These are phyloP conservation scores for Ranitomeya variabilis DNA, from an alignment of 2,113 vertebrate genomes.

Conservation along the genomic window DNA sequence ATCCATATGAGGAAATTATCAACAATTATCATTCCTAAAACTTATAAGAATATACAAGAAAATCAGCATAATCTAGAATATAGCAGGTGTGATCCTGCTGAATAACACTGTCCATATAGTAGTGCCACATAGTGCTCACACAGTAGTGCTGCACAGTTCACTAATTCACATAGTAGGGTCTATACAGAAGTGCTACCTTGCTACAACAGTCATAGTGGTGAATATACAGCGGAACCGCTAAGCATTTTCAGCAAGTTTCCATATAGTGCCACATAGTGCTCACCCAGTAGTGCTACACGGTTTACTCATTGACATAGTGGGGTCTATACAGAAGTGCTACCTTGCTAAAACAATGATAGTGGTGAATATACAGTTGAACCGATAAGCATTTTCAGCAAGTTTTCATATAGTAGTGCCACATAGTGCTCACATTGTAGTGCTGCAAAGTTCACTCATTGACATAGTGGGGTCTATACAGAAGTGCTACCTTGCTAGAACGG, in stretches of 20 bases:
- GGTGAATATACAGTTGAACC: too few species aligned
- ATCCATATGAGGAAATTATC: background rate
- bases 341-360: too few species aligned
- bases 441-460: background rate
- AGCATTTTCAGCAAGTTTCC: too few species aligned
- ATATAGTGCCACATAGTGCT: background rate
- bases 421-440: background rate
- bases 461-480: background rate
- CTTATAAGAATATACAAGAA: background rate
- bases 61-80: background rate
- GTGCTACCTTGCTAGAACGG: background rate
- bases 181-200: background rate
- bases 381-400: too few species aligned
- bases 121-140: background rate
- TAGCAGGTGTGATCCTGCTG: background rate
- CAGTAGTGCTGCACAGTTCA: background rate
- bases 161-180: background rate
- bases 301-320: background rate
- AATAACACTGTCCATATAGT: background rate
- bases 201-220: too few species aligned
- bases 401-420: background rate
- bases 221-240: too few species aligned
- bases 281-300: background rate
- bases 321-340: background rate
- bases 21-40: background rate